phyloP scores from a whole-genome alignment of 2,888 invertebrate genomes.

The Agrenia bidenticulata region DNA sequence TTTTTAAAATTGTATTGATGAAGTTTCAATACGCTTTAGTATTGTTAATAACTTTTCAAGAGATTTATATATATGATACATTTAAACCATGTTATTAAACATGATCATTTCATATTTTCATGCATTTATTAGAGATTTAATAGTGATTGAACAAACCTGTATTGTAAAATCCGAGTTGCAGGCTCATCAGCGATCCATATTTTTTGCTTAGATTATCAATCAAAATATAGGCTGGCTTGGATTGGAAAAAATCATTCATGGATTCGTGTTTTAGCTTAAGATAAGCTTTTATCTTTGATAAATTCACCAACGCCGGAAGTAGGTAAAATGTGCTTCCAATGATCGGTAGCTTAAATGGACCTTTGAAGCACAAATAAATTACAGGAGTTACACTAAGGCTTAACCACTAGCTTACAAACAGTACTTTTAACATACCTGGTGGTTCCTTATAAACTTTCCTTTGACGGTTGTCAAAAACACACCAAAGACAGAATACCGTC shows the following conservation, averaged over 20 bases:
- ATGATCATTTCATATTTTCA: too few relatives aligned
- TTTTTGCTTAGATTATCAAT: constrained; percentile 31
- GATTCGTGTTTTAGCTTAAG: constrained; percentile 22
- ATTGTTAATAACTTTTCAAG: too few relatives aligned
- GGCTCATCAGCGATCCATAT: constrained; percentile 42
- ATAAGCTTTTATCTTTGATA: constrained; percentile 31
- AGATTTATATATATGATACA: too few relatives aligned
- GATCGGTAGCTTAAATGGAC: constrained; percentile 45
- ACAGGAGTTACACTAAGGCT: too few relatives aligned
- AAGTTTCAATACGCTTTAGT: too few relatives aligned
- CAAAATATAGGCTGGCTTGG: constrained; percentile 47
- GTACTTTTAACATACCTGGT: constrained; percentile 29
- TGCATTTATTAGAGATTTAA: too few relatives aligned
- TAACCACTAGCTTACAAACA: too few relatives aligned
- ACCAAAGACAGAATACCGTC: constrained; percentile 21
- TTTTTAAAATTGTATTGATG: too few relatives aligned
- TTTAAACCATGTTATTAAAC: too few relatives aligned
- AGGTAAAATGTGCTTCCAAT: constrained; percentile 40
- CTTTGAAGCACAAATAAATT: too few relatives aligned
- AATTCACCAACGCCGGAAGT: constrained; percentile 44
- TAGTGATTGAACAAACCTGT: constrained; percentile 36
- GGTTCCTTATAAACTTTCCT: constrained; percentile 33
- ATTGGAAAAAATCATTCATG: constrained; percentile 21
- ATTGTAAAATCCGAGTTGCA: constrained; percentile 49
- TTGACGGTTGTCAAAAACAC: constrained; percentile 38